phyloP scores from a whole-genome alignment of 2,888 invertebrate species.

The Sesia apiformis region DNA sequence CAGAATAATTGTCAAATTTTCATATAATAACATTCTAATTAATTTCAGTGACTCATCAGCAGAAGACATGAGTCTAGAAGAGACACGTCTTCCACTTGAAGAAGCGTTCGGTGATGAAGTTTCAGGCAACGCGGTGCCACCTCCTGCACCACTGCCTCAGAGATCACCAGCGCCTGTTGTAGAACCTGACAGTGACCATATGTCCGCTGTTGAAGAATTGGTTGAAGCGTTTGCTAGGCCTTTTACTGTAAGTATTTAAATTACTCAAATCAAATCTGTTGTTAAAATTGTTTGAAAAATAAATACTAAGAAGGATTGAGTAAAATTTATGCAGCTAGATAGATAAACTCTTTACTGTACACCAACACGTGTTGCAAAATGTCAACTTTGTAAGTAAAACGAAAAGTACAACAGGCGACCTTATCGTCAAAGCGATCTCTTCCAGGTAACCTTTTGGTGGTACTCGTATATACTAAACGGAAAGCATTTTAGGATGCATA shows the following conservation, averaged over 20 bases:
- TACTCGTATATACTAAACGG: no score
- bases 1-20: no score
- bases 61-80: slow-evolving; percentile 47
- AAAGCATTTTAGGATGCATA: no score
- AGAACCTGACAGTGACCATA: slow-evolving; percentile 45
- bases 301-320: no score
- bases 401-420: no score
- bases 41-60: slow-evolving; percentile 48
- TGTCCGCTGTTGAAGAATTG: slow-evolving; percentile 56
- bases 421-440: no score
- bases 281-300: not conserved
- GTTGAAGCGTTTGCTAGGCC: slow-evolving; percentile 63
- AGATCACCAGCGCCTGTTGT: slow-evolving; percentile 49
- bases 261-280: not conserved
- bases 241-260: slow-evolving; percentile 45
- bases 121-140: slow-evolving; percentile 52
- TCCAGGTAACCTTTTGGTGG: no score
- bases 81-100: slow-evolving; percentile 49
- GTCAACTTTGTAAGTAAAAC: no score
- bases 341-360: no score
- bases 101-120: slow-evolving; percentile 63
- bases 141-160: slow-evolving; percentile 56
- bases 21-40: not conserved
- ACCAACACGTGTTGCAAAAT: no score
- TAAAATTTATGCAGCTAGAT: no score